Conservation (phyloP, 2,797 vertebrate genomes). For the Microctenopoma stevenorrisi region DNA sequence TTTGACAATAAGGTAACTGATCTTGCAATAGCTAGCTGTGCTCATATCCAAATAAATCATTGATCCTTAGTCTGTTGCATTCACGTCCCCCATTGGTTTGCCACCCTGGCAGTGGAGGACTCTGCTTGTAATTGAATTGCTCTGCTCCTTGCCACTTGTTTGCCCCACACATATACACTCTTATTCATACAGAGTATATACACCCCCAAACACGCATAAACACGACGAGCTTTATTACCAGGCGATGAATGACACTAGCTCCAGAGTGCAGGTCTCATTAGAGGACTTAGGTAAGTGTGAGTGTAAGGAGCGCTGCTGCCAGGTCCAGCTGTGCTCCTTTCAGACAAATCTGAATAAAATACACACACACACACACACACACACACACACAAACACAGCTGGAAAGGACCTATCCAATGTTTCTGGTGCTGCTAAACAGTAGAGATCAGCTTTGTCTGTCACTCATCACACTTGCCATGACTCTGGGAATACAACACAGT, state of each 20-base stretch:
- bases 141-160: slow-evolving; percentile 28
- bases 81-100: neutral
- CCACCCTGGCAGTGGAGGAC: neutral
- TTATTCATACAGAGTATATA: slow-evolving; percentile 4
- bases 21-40: neutral
- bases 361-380: neutral
- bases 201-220: slow-evolving; percentile 46
- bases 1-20: neutral
- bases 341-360: slow-evolving; percentile 24
- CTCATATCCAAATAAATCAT: neutral
- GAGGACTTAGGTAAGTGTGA: slow-evolving; percentile 74
- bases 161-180: slow-evolving; percentile 14
- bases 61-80: neutral
- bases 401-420: slow-evolving; percentile 4
- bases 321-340: slow-evolving; percentile 49
- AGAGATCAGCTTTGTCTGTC: slow-evolving; percentile 7
- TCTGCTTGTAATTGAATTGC: slow-evolving; percentile 1
- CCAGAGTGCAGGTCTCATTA: slow-evolving; percentile 62
- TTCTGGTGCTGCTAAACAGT: slow-evolving; percentile 13
- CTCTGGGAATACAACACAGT: neutral
- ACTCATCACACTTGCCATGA: slow-evolving; percentile 13
- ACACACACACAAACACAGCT: slow-evolving; percentile 1
- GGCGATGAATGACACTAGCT: slow-evolving; percentile 55
- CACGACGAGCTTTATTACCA: slow-evolving; percentile 51
- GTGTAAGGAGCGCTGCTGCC: slow-evolving; percentile 28